These are phyloP conservation scores for Hydriomena furcata DNA, from an alignment of 2,888 invertebrate species.

Conservation along the genomic window DNA sequence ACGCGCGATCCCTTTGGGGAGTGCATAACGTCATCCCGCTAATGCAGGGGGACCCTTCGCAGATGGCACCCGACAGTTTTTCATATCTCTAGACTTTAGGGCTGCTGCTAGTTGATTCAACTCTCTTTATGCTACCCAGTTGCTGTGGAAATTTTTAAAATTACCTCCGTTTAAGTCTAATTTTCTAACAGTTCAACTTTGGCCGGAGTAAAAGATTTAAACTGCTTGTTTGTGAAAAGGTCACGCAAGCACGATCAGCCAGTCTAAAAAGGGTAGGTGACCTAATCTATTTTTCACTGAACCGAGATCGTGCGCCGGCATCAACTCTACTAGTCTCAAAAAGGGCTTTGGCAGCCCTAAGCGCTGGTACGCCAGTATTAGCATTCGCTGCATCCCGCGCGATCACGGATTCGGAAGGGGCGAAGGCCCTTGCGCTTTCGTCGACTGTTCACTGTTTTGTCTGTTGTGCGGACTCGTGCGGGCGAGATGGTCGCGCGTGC, in stretches of 20 bases:
- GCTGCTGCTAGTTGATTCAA: constrained; percentile 39
- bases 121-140: not conserved
- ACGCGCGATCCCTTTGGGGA: constrained; percentile 73
- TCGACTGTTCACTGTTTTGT: constrained; percentile 60
- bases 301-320: constrained; percentile 16
- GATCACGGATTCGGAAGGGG: constrained; percentile 80
- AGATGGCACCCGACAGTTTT: constrained; percentile 79
- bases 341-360: constrained; percentile 48
- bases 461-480: constrained; percentile 74
- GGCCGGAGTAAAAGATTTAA: not conserved
- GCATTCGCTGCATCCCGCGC: constrained; percentile 77
- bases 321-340: constrained; percentile 1
- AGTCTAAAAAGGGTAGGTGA: constrained; percentile 24
- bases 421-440: constrained; percentile 74
- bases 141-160: not conserved
- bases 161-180: not conserved
- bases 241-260: constrained; percentile 24
- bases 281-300: constrained; percentile 20
- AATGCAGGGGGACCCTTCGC: constrained; percentile 77
- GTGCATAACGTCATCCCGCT: constrained; percentile 82
- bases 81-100: constrained; percentile 57
- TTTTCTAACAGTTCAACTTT: not conserved
- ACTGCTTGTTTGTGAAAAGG: constrained; percentile 8
- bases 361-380: constrained; percentile 48
- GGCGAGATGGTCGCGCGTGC: constrained; percentile 75